Percentiles rank a stretch among this genome's conserved stretches.
phyloP scores from a whole-genome alignment of 2,888 invertebrate species.

The Tricholauxania praeusta region DNA sequence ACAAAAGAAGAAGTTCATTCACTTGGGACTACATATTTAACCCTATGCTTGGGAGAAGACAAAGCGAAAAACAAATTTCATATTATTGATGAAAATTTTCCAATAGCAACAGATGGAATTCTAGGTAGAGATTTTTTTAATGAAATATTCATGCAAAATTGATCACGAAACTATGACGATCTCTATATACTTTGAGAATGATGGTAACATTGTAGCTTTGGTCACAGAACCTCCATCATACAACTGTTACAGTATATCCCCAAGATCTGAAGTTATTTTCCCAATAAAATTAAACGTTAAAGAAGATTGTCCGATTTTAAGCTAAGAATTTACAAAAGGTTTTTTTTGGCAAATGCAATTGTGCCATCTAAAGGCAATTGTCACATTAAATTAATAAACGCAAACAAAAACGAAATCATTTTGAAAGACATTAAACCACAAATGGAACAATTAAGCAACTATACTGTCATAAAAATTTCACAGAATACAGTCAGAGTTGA shows the following conservation, averaged over 20 bases:
- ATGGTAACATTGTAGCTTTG: neutral
- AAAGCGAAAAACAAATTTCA: neutral
- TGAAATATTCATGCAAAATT: neutral
- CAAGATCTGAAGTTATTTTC: neutral
- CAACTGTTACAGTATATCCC: neutral
- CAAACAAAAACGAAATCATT: no score
- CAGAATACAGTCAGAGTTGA: no score
- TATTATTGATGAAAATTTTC: neutral
- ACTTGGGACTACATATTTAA: neutral
- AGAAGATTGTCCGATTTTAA: neutral
- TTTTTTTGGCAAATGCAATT: no score
- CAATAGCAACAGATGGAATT: neutral
- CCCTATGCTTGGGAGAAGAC: neutral
- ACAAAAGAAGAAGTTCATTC: slow-evolving; percentile 2
- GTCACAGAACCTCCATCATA: neutral
- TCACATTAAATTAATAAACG: neutral
- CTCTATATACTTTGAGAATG: neutral
- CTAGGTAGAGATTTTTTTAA: neutral
- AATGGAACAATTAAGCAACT: no score
- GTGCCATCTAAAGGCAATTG: no score
- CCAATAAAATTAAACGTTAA: neutral
- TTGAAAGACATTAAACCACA: no score
- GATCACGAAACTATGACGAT: neutral
- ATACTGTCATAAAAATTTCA: no score
- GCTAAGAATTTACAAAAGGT: no score